These are phyloP conservation scores for Ganaspis sp. DNA, from an alignment of 1,140 invertebrate genomes.

Conservation along the genomic window DNA sequence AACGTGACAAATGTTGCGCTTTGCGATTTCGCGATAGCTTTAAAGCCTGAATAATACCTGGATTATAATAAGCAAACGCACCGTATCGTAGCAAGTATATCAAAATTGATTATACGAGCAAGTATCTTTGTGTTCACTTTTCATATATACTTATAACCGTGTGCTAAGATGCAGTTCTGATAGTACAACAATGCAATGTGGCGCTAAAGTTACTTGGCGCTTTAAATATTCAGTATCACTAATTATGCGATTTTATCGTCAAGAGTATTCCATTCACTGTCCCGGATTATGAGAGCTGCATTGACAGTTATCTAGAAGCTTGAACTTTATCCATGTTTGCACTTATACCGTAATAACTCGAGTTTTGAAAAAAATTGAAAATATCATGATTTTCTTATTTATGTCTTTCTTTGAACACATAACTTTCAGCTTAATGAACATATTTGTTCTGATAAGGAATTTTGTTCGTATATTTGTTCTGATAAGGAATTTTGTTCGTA, in stretches of 20 bases:
- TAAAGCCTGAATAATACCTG: conserved; percentile 3
- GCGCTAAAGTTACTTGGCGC: conserved; percentile 1
- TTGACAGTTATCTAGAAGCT: not conserved
- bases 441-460: no score
- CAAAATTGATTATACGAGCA: conserved; percentile 14
- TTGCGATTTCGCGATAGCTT: conserved; percentile 18
- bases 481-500: no score
- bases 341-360: not conserved
- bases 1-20: conserved; percentile 18
- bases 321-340: not conserved
- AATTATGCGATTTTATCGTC: conserved; percentile 20
- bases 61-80: conserved; percentile 24
- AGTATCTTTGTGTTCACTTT: not conserved
- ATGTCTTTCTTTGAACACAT: no score
- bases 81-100: conserved; percentile 13
- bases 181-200: conserved; percentile 7
- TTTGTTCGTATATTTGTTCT: no score
- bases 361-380: not conserved
- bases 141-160: not conserved
- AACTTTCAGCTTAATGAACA: no score
- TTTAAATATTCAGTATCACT: conserved; percentile 3
- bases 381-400: no score
- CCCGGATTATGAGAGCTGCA: not conserved
- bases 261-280: conserved; percentile 12
- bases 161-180: not conserved